Evolutionary conservation across 2,113 vertebrate species (phyloP), one percentile per base, ranked within the genome.

Genomic region (Neolamprologus longior): DNA sequence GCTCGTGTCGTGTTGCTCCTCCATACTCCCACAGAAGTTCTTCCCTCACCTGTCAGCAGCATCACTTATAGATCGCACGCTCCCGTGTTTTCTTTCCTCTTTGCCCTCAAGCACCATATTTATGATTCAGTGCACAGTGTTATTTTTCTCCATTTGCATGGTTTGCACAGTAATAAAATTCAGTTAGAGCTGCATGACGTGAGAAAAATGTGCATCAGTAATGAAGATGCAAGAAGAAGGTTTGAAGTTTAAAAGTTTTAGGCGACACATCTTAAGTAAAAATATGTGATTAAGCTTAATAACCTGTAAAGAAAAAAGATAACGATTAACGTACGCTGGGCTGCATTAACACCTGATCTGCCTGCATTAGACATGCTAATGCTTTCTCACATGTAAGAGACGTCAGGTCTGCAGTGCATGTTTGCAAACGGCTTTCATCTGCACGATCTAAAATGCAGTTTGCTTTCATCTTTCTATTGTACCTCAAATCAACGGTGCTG

Each of bases 261-360:
- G 71, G 0, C 2, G 14, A 28, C 24, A 7, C 40, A 11, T 45
- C 13, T 5, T 45, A 73, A 73, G 40, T 73, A 76, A 76, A 47
- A 47, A 76, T 24, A 42, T 21, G 0, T 0, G 2, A 71, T 40
- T 71, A 40, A 9, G 63, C 35, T 40, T 4, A 24, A 24, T 40
- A 68, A 40, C 63, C 19, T 37, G 11, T 68, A 14, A 71, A 40
- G 35, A 9, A 68, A 68, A 40, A 68, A 17, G 68, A 6, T 73
- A 10, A 45, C 15, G 4, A 47, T 45, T 10, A 17, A 73, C 24
- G 5, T 76, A 9, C 24, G 15, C 21, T 76, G 24, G 24, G 24
- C 21, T 47, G 8, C 40, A 1, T 45, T 47, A 2, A 45, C 37
- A 40, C 9, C 21, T 45, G 68, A 45, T 28, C 40, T 26, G 21